These are phyloP conservation scores for Drosophila nigromelanica DNA, from an alignment of 1,140 invertebrate species.

Conservation along the genomic window DNA sequence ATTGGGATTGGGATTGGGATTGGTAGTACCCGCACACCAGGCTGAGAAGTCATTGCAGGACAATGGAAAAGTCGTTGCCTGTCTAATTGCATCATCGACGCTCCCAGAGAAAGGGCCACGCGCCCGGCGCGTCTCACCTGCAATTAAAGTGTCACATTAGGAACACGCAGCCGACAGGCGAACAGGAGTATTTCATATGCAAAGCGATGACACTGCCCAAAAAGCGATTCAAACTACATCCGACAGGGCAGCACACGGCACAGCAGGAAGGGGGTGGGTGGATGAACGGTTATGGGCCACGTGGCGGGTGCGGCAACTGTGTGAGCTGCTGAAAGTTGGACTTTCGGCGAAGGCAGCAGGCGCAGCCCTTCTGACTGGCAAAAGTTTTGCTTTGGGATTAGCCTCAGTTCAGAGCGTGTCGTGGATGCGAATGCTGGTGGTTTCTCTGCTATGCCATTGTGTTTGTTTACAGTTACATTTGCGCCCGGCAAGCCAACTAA, in stretches of 20 bases:
- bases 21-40: constrained; percentile 16
- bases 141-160: constrained; percentile 83
- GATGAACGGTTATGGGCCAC: constrained; percentile 43
- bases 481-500: constrained; percentile 69
- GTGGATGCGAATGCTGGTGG: constrained; percentile 59
- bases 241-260: constrained; percentile 8
- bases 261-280: neutral
- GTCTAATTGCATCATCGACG: constrained; percentile 75
- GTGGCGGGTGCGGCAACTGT: constrained; percentile 44
- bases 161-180: constrained; percentile 45
- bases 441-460: constrained; percentile 56
- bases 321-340: constrained; percentile 39
- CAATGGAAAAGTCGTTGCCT: constrained; percentile 74
- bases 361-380: constrained; percentile 53
- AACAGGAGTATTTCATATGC: constrained; percentile 2
- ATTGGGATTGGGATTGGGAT: neutral
- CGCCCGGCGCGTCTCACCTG: constrained; percentile 74
- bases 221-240: constrained; percentile 71
- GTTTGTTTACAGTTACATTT: constrained; percentile 75
- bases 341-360: constrained; percentile 3
- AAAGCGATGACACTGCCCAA: constrained; percentile 73
- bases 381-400: constrained; percentile 80
- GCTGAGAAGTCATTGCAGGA: constrained; percentile 69
- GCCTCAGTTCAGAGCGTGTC: constrained; percentile 55
- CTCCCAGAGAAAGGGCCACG: constrained; percentile 57